Evolutionary conservation across 1,140 invertebrate genomes (phyloP).

Genomic region (Papilio glaucus): DNA sequence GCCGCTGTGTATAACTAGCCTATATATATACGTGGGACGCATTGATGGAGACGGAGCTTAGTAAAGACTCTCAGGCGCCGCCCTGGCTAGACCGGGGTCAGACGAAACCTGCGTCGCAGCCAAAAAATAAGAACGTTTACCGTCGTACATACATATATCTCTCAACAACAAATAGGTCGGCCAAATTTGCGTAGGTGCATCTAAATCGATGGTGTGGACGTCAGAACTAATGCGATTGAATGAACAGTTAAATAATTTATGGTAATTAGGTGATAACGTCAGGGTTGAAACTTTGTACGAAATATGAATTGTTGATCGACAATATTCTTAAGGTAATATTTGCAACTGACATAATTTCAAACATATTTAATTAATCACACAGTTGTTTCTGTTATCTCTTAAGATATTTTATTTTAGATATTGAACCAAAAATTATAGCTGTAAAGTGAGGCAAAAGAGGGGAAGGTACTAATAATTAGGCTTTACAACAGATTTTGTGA

Average conservation of each 20-base stretch:
- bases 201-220: neutral
- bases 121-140: constrained; percentile 40
- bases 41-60: constrained; percentile 31
- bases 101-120: constrained; percentile 44
- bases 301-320: too few species aligned
- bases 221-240: neutral
- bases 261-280: neutral
- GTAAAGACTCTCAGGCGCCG: constrained; percentile 59
- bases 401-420: too few species aligned
- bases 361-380: too few species aligned
- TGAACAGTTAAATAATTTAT: neutral
- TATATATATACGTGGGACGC: constrained; percentile 9
- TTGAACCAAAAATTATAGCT: too few species aligned
- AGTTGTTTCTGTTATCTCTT: too few species aligned
- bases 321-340: too few species aligned
- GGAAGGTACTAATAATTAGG: too few species aligned
- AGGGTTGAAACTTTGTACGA: too few species aligned
- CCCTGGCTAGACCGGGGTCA: constrained; percentile 60
- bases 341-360: too few species aligned
- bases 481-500: too few species aligned
- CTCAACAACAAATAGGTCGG: neutral
- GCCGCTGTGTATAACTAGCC: neutral
- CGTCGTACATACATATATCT: neutral
- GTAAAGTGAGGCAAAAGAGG: too few species aligned
- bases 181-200: neutral